Evolutionary conservation across 2,113 vertebrate genomes (phyloP).

Genomic region (Actenoides lindsayi): DNA sequence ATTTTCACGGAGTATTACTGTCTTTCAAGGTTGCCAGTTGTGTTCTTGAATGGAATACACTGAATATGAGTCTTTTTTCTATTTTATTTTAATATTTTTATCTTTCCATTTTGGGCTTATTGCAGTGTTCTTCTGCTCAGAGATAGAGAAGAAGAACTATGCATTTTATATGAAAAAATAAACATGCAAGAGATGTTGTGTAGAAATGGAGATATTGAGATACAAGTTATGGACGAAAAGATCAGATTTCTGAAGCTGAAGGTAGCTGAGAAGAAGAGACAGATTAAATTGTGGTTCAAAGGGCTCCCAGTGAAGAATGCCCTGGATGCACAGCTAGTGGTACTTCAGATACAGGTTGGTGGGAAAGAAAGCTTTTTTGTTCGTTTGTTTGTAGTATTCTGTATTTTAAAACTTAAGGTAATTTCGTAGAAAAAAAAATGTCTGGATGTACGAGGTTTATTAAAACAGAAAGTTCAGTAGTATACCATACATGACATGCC

Average conservation of each 20-base stretch:
- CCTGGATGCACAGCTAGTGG: slow-evolving; percentile 77
- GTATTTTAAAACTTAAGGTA: neutral
- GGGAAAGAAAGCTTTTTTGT: neutral
- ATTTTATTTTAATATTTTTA: neutral
- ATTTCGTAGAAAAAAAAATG: neutral
- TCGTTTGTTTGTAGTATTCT: neutral
- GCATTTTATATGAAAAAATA: slow-evolving; percentile 83
- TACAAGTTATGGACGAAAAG: slow-evolving; percentile 85
- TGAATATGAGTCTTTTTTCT: neutral
- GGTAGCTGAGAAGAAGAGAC: slow-evolving; percentile 81
- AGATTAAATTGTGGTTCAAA: slow-evolving; percentile 75
- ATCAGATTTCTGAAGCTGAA: slow-evolving; percentile 79
- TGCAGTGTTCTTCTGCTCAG: slow-evolving; percentile 85
- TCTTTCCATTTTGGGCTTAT: neutral
- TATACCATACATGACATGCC: neutral
- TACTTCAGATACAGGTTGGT: slow-evolving; percentile 86
- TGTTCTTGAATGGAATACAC: neutral
- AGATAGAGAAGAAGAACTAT: slow-evolving; percentile 87
- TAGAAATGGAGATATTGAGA: slow-evolving; percentile 73
- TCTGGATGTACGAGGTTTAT: neutral
- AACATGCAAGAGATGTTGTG: slow-evolving; percentile 81
- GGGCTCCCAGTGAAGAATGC: slow-evolving; percentile 69
- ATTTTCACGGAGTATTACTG: neutral
- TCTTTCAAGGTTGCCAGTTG: neutral
- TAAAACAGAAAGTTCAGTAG: neutral